Base-by-base conservation (phyloP, 1,140 invertebrate genomes). In the Drosophila pruinosa region DNA sequence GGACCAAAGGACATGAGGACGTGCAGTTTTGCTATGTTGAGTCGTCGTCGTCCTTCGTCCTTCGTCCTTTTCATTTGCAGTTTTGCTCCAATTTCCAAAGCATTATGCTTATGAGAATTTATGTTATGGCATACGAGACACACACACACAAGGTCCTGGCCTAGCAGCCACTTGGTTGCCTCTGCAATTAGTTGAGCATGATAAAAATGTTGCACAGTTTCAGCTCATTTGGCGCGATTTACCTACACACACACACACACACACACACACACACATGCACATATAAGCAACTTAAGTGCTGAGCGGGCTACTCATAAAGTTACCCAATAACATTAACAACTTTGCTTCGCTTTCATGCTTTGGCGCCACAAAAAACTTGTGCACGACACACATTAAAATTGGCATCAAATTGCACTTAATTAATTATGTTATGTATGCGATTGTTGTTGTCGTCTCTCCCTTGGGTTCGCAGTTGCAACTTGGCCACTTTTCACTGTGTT, bases 71-170 rank as follows among this genome's bases (percentile, higher is more conserved):
- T 10, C 52, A 54, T 54, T 63, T 21, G 67, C 34, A 47, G 68
- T 57, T 81, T 86, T 86, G 81, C 81, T 86, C 74, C 77, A 86
- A 88, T 88, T 88, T 68, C 74, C 69, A 81, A 86, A 80, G 77
- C 81, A 86, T 86, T 86, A 86, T 78, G 82, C 81, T 86, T 86
- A 86, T 86, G 82, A 86, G 81, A 86, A 86, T 86, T 86, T 81
- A 86, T 88, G 82, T 75, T 52, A 86, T 86, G 81, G 63, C 70
- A 62, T 43, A 47, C 54, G 48, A 45, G 54, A 45, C 5, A 47
- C 22, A 58, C 39, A 45, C 48, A 43, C 47, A 45, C 61, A 74
- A 61, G 61, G 58, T 36, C 78, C 62, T 82, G 7, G 10, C 17
- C 31, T 26, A n/a, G n/a, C n/a, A n/a, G n/a, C 22, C 21, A 4